Evolutionary conservation across 1,140 invertebrate genomes (phyloP), one percentile per base, ranked within the genome.

Genomic region (Saxidomus purpurata): DNA sequence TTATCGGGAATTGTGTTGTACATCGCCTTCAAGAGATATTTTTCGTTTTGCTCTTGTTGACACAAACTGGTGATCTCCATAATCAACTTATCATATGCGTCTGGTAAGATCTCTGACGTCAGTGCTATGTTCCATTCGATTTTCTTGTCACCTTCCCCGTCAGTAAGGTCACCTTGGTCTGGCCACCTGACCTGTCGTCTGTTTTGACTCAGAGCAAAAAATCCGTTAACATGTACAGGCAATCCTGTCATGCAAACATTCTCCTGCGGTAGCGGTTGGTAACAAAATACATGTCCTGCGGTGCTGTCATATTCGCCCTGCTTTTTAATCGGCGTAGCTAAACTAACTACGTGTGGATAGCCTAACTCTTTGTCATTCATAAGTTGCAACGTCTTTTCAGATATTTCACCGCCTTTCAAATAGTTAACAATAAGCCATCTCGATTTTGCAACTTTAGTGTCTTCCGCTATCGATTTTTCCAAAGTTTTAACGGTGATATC

Each of bases 161-260:
- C 47, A 9, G 55, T 52, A 15, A 34, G 69, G 31, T 69, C 81
- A 19, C 80, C 49, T 63, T 38, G 82, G n/a, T 89, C 84, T 52
- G 92, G 90, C 93, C 93, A 93, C 59, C 91, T 93, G 49, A 94
- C 55, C 19, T 94, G 90, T 28, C 92, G 86, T 36, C 93, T 77
- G 83, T 94, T 92, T 74, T 92, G 90, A 55, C 91, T 91, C 19
- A 94, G 67, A 2, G 92, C 90, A 86, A 94, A 93, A 69, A 90
- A 93, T 22, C 91, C 93, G 83, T 93, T 93, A 31, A 94, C 79
- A 69, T 93, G 93, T 6, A 94, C 90, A 25, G 93, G 94, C 25
- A 94, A 89, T 9, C 94, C 94, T 9, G 93, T 92, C 34, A 83
- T 63, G 49, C 52, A 86, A n/a, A 76, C 69, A 4, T 55, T 59